Evolutionary conservation across 2,797 vertebrate species (phyloP), one percentile per base, ranked within the genome.

Genomic region (Dendrocincla fuliginosa): DNA sequence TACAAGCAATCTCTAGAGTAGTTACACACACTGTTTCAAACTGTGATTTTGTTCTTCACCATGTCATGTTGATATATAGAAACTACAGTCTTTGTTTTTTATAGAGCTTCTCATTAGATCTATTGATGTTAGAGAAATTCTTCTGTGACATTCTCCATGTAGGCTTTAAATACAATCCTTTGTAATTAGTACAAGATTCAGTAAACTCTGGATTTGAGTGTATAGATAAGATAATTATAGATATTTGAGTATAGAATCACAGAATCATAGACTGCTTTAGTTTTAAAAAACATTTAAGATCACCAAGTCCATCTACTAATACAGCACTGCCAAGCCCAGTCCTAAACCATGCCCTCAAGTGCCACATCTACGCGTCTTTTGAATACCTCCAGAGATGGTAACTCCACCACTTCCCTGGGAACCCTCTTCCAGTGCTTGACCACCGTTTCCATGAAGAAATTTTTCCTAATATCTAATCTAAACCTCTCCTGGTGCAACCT

Each of bases 191-290:
- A 44, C 3, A 83, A 69, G 35, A 76, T 35, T 35, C 22, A 49
- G 32, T 69, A 47, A 49, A 46, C 1, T 7, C 42, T 1, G 0
- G 16, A 32, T 28, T 52, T 13, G 7, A 33, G 11, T 13, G 8
- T 70, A 27, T 19, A 33, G 32, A 33, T 33, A 28, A 65, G 10
- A 44, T 32, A 57, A 42, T 47, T 47, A 17, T 35, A 17, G 41
- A 18, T 2, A 30, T 57, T 63, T 50, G n/a, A 57, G 8, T 37
- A 28, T 23, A 65, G 35, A 79, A 50, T 27, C 27, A 56, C 14
- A 64, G 19, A 65, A 65, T 57, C 33, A 25, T 17, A 57, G 13
- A n/a, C 12, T 44, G 7, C 3, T 18, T 64, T 44, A 14, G 2
- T 65, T 39, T 57, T 4, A 7, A 50, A 44, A 64, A 50, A 28